phyloP scores from a whole-genome alignment of 64 coral and sea anemone species.

The Pachyseris speciosa region DNA sequence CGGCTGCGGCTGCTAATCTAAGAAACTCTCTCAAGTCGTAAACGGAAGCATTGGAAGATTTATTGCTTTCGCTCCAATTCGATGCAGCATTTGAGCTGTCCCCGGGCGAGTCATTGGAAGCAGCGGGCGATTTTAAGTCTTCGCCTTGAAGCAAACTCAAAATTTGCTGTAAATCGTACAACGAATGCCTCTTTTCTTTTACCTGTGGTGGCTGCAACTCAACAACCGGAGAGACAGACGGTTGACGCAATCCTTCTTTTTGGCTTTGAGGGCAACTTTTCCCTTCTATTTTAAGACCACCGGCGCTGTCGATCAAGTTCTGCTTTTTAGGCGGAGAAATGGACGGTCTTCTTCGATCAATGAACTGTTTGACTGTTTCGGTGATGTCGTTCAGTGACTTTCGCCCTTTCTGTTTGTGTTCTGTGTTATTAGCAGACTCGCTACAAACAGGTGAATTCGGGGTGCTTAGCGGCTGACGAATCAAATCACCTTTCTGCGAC shows the following conservation, averaged over 20 bases:
- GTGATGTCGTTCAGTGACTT: constrained; percentile 67
- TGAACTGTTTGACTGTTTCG: background rate
- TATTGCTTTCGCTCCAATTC: background rate
- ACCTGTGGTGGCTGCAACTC: background rate
- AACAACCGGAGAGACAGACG: background rate
- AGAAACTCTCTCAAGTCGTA: constrained; percentile 88
- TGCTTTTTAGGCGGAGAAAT: constrained; percentile 34
- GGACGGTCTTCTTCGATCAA: constrained; percentile 10
- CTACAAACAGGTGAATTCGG: constrained; percentile 50
- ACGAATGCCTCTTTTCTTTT: constrained; percentile 57
- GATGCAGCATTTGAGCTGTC: background rate
- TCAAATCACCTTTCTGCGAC: background rate
- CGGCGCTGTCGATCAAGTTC: background rate
- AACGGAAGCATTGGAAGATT: constrained; percentile 50
- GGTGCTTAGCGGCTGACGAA: background rate
- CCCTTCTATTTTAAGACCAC: constrained; percentile 43
- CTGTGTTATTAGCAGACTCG: constrained; percentile 18
- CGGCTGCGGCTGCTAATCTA: background rate
- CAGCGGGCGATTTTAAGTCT: background rate
- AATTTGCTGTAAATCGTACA: constrained; percentile 89
- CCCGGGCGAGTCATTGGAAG: background rate
- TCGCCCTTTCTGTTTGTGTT: constrained; percentile 19
- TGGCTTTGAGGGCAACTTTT: constrained; percentile 48
- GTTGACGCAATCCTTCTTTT: background rate
- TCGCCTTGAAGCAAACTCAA: constrained; percentile 69